These are phyloP conservation scores for Rhagologus leucostigma DNA, from an alignment of 2,113 vertebrate species.

Conservation along the genomic window DNA sequence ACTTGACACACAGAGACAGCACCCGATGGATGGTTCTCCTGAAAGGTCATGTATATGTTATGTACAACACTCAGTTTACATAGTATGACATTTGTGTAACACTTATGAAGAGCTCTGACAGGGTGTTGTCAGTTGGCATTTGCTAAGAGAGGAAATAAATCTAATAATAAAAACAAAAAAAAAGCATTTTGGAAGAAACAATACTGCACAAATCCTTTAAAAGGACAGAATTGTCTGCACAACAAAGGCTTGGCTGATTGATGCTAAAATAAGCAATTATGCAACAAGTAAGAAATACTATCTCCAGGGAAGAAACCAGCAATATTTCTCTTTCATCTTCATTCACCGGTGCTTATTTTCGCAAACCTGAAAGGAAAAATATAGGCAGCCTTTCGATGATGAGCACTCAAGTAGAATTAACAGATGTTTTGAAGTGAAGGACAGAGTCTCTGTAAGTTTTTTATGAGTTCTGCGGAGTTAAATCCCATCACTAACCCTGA, in stretches of 20 bases:
- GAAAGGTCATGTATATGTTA: neutral
- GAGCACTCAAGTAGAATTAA: neutral
- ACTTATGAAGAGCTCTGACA: conserved; percentile 48
- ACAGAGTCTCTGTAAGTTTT: neutral
- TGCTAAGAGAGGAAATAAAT: conserved; percentile 70
- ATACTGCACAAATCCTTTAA: conserved; percentile 57
- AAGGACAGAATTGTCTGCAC: conserved; percentile 57
- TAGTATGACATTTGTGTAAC: conserved; percentile 53
- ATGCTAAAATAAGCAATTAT: conserved; percentile 70
- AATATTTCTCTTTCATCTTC: conserved; percentile 43
- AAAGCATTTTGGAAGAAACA: conserved; percentile 42
- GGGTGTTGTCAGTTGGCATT: conserved; percentile 65
- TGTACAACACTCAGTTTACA: conserved; percentile 10
- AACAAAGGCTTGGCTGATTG: conserved; percentile 63
- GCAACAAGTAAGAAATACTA: conserved; percentile 64
- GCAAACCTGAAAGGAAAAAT: neutral
- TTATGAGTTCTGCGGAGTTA: neutral
- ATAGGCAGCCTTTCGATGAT: neutral
- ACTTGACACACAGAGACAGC: neutral
- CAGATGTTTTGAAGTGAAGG: neutral
- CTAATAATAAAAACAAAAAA: conserved; percentile 60
- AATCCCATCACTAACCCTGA: neutral
- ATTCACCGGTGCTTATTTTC: conserved; percentile 28
- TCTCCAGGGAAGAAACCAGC: conserved; percentile 44
- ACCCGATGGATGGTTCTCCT: neutral